Evolutionary conservation across 2,113 vertebrate genomes (phyloP), one percentile per base, ranked within the genome.

Genomic region (Canis aureus): DNA sequence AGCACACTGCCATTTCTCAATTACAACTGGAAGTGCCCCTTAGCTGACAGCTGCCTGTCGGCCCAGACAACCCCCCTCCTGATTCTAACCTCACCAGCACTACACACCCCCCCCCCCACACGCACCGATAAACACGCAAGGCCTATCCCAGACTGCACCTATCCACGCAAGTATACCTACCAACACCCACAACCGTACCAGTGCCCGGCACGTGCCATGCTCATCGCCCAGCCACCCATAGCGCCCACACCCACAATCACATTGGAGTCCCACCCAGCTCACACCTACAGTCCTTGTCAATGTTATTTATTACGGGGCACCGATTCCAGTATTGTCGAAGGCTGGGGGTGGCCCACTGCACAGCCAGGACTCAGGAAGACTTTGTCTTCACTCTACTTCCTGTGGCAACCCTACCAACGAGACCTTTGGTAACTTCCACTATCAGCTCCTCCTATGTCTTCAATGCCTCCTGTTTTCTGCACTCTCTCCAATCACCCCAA

Each of bases 31-130:
- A 86, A 96, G 97, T 86, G 96, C 96, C 98, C 76, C 91, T 98
- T 32, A 93, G 98, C 98, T 98, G 98, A 98, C 98, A 98, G 97
- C 98, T 98, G 98, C 96, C 98, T 97, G 76, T 98, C 69, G 71
- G 95, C 92, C 92, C 89, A 85, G 76, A 62, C 81, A 78, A 89
- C 73, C 76, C 64, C 32, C 59, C 86, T 96, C 62, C 91, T 62
- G 78, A 74, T 74, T 97, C 89, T 38, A 25, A 53, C 23, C 22
- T 29, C 51, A 4, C 6, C 0, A 27, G 8, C 51, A 35, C 49
- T 25, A 80, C 16, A 53, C 20, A 23, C 55, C 62, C 25, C 1
- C 1, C 35, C 4, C 3, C 25, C 11, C 35, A 59, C 20, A 23
- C 0, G 59, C 25, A 5, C 0, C 1, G 8, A 38, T 13, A 1